Percentiles rank a stretch among this genome's conserved stretches.
These are phyloP conservation scores for Lepidocyrtinus sp. DNA, from an alignment of 2,888 invertebrate genomes.

Conservation along the genomic window DNA sequence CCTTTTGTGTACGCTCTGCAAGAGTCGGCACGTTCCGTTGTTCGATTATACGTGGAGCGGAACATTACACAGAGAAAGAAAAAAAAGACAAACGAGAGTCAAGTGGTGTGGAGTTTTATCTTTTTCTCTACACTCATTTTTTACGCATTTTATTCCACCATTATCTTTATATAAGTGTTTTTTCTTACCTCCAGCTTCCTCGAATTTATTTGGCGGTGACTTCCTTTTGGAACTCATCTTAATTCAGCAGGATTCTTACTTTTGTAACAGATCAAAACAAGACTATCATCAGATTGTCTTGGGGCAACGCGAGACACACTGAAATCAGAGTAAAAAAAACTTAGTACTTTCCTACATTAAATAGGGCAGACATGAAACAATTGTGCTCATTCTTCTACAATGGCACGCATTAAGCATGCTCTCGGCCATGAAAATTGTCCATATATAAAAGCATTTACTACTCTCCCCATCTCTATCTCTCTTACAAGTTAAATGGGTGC, in stretches of 20 bases:
- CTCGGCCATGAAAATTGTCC: no score
- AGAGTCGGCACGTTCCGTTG: conserved; percentile 30
- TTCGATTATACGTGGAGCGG: not conserved
- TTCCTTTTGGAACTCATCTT: conserved; percentile 70
- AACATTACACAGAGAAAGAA: not conserved
- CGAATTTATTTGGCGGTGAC: conserved; percentile 70
- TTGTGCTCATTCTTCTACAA: not conserved
- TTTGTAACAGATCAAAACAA: not conserved
- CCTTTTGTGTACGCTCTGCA: conserved; percentile 60
- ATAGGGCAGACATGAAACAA: not conserved
- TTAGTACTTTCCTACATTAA: no score
- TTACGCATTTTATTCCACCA: no score
- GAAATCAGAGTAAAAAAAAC: not conserved
- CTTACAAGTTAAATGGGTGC: not conserved
- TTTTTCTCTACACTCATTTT: no score
- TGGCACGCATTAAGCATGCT: not conserved
- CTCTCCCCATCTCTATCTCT: not conserved
- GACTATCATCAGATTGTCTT: conserved; percentile 9
- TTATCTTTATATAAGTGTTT: not conserved
- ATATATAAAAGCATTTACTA: not conserved
- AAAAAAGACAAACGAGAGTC: conserved; percentile 15
- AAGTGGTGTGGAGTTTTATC: no score
- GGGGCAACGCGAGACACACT: conserved; percentile 19
- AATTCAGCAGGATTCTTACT: conserved; percentile 1
- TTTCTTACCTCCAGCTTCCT: conserved; percentile 60